These are phyloP conservation scores for Leptopterna dolabrata DNA, from an alignment of 2,888 invertebrate genomes.

Conservation along the genomic window DNA sequence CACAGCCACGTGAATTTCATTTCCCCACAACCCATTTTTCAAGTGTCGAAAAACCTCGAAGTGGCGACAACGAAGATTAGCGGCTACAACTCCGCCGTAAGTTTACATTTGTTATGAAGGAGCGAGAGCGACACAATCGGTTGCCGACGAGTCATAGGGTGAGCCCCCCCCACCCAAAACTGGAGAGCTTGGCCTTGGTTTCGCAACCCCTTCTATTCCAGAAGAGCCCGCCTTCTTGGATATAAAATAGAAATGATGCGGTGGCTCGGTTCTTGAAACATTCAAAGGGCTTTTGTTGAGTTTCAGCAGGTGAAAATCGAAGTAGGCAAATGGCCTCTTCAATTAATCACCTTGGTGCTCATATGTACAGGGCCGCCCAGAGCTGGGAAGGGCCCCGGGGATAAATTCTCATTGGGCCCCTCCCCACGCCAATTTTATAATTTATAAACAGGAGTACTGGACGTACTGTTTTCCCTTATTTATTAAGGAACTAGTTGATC, in stretches of 20 bases:
- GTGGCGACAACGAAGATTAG: neutral
- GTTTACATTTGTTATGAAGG: neutral
- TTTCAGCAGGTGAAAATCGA: neutral
- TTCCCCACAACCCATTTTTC: neutral
- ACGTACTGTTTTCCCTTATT: too few species aligned
- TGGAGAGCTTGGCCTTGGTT: neutral
- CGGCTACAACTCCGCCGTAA: neutral
- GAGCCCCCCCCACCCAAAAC: neutral
- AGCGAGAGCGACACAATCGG: neutral
- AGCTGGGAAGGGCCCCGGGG: too few species aligned
- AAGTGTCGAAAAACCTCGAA: neutral
- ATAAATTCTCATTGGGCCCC: too few species aligned
- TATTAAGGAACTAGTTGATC: too few species aligned
- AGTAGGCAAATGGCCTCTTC: neutral
- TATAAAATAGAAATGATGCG: neutral
- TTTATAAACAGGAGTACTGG: too few species aligned
- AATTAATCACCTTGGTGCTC: too few species aligned
- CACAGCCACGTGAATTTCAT: conserved; percentile 60
- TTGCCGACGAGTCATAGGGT: neutral
- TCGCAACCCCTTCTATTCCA: neutral
- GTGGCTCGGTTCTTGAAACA: neutral
- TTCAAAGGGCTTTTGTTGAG: neutral
- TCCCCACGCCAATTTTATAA: too few species aligned
- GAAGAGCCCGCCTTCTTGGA: neutral
- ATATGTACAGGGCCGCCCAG: too few species aligned